These are phyloP conservation scores for Drosophila antonietae DNA, from an alignment of 2,888 invertebrate species.

Conservation along the genomic window DNA sequence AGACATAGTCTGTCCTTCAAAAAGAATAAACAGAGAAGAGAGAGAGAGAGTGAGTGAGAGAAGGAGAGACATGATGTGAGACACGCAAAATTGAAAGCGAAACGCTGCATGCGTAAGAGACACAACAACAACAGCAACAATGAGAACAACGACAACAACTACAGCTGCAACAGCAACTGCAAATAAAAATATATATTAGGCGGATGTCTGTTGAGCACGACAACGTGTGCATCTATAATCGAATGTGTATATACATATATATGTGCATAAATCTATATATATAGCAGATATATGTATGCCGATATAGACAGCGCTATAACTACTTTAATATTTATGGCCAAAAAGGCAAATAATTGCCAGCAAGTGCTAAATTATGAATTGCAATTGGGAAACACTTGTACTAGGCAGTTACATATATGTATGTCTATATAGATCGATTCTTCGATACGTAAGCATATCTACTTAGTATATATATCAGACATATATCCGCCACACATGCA, in stretches of 20 bases:
- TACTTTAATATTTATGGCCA: constrained; percentile 39
- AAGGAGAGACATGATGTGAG: constrained; percentile 11
- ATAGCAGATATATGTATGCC: not conserved
- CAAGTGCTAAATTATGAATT: constrained; percentile 10
- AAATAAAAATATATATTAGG: constrained; percentile 47
- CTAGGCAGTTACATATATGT: not conserved
- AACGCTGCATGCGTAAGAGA: constrained; percentile 68
- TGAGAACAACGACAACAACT: constrained; percentile 13
- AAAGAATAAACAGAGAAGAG: constrained; percentile 57
- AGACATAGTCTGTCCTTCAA: constrained; percentile 71
- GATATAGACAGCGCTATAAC: not conserved
- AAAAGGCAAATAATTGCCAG: constrained; percentile 13
- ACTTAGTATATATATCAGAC: not conserved
- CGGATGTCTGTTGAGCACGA: constrained; percentile 55
- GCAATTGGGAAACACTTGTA: constrained; percentile 19
- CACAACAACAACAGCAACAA: constrained; percentile 25
- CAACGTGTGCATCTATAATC: constrained; percentile 70
- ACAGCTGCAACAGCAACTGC: constrained; percentile 31
- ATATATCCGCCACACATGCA: not conserved
- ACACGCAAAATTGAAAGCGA: constrained; percentile 71
- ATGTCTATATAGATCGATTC: not conserved
- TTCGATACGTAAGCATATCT: not conserved
- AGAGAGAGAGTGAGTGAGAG: not conserved
- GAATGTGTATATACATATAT: constrained; percentile 19
- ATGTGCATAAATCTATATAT: not conserved